A percentile compares a stretch with the other conserved stretches of the same genome.
Evolutionary conservation across 2,888 invertebrate species (phyloP).

Genomic region (Diplolepis rosae): DNA sequence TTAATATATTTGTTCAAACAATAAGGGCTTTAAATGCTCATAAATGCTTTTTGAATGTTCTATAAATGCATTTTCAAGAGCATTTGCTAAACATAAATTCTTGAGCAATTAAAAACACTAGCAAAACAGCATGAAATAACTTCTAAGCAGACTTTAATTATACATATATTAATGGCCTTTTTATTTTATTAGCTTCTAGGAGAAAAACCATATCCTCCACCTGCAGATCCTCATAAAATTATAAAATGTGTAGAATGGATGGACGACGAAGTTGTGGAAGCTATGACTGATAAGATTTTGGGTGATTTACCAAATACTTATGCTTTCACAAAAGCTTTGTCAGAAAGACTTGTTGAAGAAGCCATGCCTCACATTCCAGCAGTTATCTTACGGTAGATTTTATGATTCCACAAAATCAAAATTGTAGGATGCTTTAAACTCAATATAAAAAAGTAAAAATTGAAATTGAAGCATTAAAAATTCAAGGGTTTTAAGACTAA

Average conservation of each 20-base stretch:
- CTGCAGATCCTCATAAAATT: conserved; percentile 83
- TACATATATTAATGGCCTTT: background rate
- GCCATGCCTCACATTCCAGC: conserved; percentile 85
- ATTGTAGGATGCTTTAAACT: background rate
- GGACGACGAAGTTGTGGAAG: conserved; percentile 81
- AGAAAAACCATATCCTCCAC: conserved; percentile 91
- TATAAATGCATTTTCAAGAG: too few species aligned
- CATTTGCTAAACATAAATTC: too few species aligned
- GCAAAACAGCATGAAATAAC: too few species aligned
- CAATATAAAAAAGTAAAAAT: too few species aligned
- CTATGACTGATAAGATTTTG: conserved; percentile 81
- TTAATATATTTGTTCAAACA: too few species aligned
- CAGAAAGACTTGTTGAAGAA: conserved; percentile 88
- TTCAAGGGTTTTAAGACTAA: too few species aligned
- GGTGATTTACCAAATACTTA: conserved; percentile 92
- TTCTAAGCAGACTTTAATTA: too few species aligned
- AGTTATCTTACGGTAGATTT: conserved; percentile 83
- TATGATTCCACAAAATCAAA: background rate
- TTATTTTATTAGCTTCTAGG: conserved; percentile 76
- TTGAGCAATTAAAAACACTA: background rate
- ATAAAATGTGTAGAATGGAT: conserved; percentile 88
- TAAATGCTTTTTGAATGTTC: too few species aligned
- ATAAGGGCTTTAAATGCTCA: too few species aligned
- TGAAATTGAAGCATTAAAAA: too few species aligned
- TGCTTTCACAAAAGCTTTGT: conserved; percentile 94